Conservation (phyloP, 2,797 vertebrate genomes). For the Pelodytes ibericus region DNA sequence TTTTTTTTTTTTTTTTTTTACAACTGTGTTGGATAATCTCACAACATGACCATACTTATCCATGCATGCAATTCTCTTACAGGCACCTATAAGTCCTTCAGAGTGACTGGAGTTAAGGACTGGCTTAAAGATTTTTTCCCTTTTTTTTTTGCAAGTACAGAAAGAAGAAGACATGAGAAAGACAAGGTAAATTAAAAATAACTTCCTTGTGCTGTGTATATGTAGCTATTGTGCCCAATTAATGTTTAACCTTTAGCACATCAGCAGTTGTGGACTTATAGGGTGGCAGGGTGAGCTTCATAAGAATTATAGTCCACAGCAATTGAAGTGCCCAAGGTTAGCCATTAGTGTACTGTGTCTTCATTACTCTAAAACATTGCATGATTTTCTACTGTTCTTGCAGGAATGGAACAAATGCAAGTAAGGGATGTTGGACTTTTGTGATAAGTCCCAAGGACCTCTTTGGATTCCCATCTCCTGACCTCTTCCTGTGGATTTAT, state of each 20-base stretch:
- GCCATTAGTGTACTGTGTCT: constrained; percentile 37
- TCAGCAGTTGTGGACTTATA: no score
- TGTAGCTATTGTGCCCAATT: constrained; percentile 34
- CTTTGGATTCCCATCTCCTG: constrained; percentile 74
- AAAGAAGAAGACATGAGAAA: constrained; percentile 64
- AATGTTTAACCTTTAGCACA: no score
- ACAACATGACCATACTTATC: constrained; percentile 72
- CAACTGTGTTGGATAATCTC: constrained; percentile 10
- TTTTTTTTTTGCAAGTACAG: constrained; percentile 58
- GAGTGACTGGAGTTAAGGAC: constrained; percentile 63
- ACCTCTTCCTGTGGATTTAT: constrained; percentile 82
- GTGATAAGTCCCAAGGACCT: constrained; percentile 66
- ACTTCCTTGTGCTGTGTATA: constrained; percentile 52
- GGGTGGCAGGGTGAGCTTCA: no score
- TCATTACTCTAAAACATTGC: constrained; percentile 43
- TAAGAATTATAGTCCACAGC: no score
- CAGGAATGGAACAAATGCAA: constrained; percentile 68
- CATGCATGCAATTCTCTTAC: constrained; percentile 75
- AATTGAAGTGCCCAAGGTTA: no score
- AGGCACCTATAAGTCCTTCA: constrained; percentile 70
- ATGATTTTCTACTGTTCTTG: constrained; percentile 61
- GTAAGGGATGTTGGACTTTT: constrained; percentile 71
- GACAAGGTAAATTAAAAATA: constrained; percentile 70
- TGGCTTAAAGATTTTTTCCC: constrained; percentile 58
- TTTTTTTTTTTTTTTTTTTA: neutral